A percentile compares a stretch with the other conserved stretches of the same genome.
phyloP scores from a whole-genome alignment of 1,140 invertebrate species.

The Cherax destructor region DNA sequence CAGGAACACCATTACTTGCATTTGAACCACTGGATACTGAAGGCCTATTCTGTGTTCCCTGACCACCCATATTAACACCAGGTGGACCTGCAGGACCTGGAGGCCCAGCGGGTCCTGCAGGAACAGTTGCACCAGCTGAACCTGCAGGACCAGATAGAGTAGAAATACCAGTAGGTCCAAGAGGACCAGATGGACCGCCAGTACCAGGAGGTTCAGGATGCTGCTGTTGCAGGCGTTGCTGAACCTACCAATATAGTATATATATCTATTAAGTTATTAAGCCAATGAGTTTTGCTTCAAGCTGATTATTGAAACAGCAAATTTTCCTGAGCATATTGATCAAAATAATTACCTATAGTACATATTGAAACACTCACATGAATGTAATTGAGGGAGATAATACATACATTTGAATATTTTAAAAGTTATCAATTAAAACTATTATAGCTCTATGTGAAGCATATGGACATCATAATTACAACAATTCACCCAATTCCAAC shows the following conservation, averaged over 20 bases:
- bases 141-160: background rate
- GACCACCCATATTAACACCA: background rate
- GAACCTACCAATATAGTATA: constrained; percentile 23
- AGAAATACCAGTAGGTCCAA: background rate
- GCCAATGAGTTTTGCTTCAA: background rate
- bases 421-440: too few species aligned
- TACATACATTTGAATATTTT: too few species aligned
- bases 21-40: background rate
- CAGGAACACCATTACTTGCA: constrained; percentile 28
- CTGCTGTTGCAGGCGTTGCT: constrained; percentile 54
- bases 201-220: constrained; percentile 51
- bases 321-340: too few species aligned
- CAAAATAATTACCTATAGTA: too few species aligned
- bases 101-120: constrained; percentile 26
- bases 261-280: too few species aligned
- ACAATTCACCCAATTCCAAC: too few species aligned
- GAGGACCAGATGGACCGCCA: constrained; percentile 13
- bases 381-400: too few species aligned
- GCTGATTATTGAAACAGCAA: background rate
- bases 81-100: constrained; percentile 4
- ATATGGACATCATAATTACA: too few species aligned
- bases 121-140: background rate
- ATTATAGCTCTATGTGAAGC: too few species aligned
- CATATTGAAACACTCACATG: too few species aligned
- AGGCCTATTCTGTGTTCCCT: background rate